phyloP scores from a whole-genome alignment of 2,113 vertebrate species.

The Epinephelus fuscoguttatus region DNA sequence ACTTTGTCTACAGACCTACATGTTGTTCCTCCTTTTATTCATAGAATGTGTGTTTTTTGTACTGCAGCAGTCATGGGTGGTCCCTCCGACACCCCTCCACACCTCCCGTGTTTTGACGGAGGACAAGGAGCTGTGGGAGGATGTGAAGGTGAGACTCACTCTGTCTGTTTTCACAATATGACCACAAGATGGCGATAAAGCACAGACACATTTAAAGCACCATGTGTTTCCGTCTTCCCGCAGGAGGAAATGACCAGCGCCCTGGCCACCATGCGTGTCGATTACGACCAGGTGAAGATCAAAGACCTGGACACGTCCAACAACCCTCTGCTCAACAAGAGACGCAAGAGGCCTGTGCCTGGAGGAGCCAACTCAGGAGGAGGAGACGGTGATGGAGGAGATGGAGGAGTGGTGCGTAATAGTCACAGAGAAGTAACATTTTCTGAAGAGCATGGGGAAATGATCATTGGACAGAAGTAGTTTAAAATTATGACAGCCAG shows the following conservation, averaged over 20 bases:
- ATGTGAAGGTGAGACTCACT: constrained; percentile 90
- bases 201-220: background rate
- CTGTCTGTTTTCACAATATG: background rate
- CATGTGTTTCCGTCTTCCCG: background rate
- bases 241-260: constrained; percentile 82
- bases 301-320: constrained; percentile 97
- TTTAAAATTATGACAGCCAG: constrained; percentile 17
- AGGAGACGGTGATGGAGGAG: constrained; percentile 41
- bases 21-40: background rate
- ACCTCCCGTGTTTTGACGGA: constrained; percentile 94
- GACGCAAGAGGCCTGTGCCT: constrained; percentile 89
- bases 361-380: constrained; percentile 57
- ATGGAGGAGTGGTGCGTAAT: constrained; percentile 27
- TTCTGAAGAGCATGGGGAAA: constrained; percentile 41
- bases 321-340: constrained; percentile 95
- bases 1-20: background rate
- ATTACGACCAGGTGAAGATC: constrained; percentile 98
- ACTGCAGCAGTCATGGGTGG: constrained; percentile 91
- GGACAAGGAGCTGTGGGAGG: constrained; percentile 96
- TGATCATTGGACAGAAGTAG: constrained; percentile 29
- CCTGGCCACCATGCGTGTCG: constrained; percentile 87
- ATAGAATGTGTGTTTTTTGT: background rate
- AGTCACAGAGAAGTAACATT: constrained; percentile 51
- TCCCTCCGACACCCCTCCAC: constrained; percentile 94
- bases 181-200: constrained; percentile 61